These are phyloP conservation scores for Hetaerina americana DNA, from an alignment of 1,140 invertebrate species.

Conservation along the genomic window DNA sequence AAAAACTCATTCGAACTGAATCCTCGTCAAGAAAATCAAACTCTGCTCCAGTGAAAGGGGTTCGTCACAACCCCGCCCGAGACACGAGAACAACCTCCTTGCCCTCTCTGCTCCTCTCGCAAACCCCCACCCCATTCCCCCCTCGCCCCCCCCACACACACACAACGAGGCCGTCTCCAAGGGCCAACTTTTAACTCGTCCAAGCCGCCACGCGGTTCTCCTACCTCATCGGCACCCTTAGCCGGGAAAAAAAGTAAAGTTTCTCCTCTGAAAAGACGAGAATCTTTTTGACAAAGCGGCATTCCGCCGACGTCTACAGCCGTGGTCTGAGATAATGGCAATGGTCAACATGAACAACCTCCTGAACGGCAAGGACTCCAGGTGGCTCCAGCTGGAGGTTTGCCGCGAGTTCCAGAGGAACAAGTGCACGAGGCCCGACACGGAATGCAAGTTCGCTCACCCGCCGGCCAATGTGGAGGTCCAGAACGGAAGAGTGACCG, in stretches of 20 bases:
- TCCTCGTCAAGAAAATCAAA: too few species aligned
- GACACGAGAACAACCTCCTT: neutral
- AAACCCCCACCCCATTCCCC: neutral
- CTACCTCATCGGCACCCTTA: neutral
- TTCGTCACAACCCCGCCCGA: neutral
- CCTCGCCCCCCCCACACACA: neutral
- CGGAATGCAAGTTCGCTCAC: constrained; percentile 99
- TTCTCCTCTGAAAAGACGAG: neutral
- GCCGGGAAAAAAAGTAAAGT: too few species aligned
- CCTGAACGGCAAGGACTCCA: constrained; percentile 95
- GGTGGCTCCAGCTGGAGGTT: constrained; percentile 99
- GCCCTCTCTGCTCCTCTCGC: neutral
- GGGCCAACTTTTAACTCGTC: neutral
- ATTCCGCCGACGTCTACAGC: neutral
- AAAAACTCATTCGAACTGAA: neutral
- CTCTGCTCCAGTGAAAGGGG: neutral
- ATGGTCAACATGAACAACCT: constrained; percentile 96
- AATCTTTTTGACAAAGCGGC: neutral
- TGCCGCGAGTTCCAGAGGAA: constrained; percentile 99
- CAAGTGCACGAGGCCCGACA: constrained; percentile 97
- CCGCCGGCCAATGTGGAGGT: constrained; percentile 98
- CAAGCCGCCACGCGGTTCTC: neutral
- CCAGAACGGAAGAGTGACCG: constrained; percentile 98
- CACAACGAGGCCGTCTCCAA: neutral
- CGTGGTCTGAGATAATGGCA: constrained; percentile 42